phyloP scores from a whole-genome alignment of 2,113 vertebrate genomes.

The Dromaius novaehollandiae region DNA sequence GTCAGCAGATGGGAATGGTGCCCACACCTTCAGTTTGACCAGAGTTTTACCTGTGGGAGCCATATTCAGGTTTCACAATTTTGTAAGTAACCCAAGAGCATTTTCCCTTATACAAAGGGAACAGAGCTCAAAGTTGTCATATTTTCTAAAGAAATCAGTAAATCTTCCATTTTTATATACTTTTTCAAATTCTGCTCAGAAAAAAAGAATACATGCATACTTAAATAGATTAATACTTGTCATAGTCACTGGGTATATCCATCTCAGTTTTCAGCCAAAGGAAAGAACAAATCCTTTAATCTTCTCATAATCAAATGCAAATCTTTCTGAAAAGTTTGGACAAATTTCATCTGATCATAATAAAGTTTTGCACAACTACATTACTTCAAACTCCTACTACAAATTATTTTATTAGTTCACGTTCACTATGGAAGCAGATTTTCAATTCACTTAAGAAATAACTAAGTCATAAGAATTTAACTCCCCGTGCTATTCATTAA shows the following conservation, averaged over 20 bases:
- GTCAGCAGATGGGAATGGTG: not conserved
- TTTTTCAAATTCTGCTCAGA: not conserved
- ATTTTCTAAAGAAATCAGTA: not conserved
- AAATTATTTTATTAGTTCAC: not conserved
- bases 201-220: not conserved
- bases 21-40: not conserved
- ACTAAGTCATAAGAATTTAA: conserved; percentile 47
- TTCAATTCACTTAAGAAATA: conserved; percentile 55
- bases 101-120: not conserved
- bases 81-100: not conserved
- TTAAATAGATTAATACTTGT: not conserved
- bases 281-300: not conserved
- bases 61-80: not conserved
- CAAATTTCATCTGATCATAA: not conserved
- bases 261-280: not conserved
- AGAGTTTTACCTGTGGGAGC: not conserved
- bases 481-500: conserved; percentile 33
- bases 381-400: not conserved
- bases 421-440: conserved; percentile 47
- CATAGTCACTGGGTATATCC: not conserved
- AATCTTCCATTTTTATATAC: not conserved
- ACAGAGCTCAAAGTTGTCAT: not conserved
- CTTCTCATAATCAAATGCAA: not conserved
- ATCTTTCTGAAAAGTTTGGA: not conserved
- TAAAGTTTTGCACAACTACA: not conserved